Evolutionary conservation across 2,113 vertebrate genomes (phyloP).

Genomic region (Apteryx mantelli): DNA sequence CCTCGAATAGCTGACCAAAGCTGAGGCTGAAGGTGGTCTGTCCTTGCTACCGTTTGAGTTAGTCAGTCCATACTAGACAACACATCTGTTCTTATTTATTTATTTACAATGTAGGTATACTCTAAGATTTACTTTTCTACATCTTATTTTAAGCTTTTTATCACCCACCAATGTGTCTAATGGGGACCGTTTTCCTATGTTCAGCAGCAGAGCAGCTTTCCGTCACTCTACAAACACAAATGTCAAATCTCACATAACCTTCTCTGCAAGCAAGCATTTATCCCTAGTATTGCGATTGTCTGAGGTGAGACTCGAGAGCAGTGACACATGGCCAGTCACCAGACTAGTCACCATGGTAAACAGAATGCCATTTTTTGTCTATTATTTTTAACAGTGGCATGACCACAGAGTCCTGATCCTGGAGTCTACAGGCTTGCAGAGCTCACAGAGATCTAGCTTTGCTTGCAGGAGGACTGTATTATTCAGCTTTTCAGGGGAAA

Average conservation of each 20-base stretch:
- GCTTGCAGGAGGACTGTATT: not conserved
- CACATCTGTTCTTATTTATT: accelerated
- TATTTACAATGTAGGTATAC: not conserved
- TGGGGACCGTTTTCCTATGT: accelerated
- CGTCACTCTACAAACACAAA: accelerated
- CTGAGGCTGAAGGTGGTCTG: not conserved
- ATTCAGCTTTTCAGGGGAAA: not conserved
- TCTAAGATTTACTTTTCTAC: not conserved
- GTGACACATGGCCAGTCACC: accelerated
- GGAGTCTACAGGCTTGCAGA: accelerated
- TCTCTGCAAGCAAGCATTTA: accelerated
- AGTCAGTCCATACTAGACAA: not conserved
- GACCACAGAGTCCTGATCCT: accelerated
- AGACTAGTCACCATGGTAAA: accelerated
- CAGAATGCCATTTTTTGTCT: not conserved
- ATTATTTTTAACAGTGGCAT: not conserved
- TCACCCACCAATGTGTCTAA: not conserved
- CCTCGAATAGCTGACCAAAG: not conserved
- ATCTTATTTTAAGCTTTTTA: not conserved
- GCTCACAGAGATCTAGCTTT: not conserved
- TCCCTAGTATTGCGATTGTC: not conserved
- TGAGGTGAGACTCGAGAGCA: not conserved
- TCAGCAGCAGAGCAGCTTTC: not conserved
- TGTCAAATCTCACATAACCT: accelerated
- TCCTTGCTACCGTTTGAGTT: not conserved